Evolutionary conservation across 2,888 invertebrate genomes (phyloP), one percentile per base, ranked within the genome.

Genomic region (Pterostichus madidus): DNA sequence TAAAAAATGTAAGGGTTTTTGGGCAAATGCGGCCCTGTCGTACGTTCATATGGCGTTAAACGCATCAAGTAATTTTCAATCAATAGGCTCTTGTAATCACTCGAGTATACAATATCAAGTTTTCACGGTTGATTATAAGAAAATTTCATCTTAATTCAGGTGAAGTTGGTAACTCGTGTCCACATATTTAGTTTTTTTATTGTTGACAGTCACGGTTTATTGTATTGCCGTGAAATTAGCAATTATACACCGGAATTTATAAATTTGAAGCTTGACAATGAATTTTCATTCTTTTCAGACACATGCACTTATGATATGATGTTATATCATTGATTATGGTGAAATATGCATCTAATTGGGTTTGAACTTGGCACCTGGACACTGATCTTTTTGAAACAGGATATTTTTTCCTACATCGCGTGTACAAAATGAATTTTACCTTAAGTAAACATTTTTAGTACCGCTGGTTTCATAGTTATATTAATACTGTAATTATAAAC

Each of bases 91-190:
- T 6, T 32, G 52, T 76, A 52, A 76, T 52, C 59, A 31, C 17
- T 35, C 24, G 10, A 10, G 31, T 77, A 77, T 76, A 75, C 46
- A 31, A 52, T 76, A 77, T 77, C 52, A 77, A 35, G 53, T 77
- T 56, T 56, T 77, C 56, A 77, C 77, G 77, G 15, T 77, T 17
- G 11, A 77, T 77, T 77, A 77, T 71, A 71, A 44, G 15, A 44
- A 71, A 71, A 71, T 17, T 44, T 71, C 68, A 46, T 24, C 68
- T 71, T 71, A 71, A 71, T 71, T 15, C 17, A 44, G 15, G n/a
- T 32, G 11, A 71, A 17, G 17, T 49, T n/a, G 0, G 32, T 13
- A n/a, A 31, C 32, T 64, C n/a, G n/a, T 64, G 39, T 71, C n/a
- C 68, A 71, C 35, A 64, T 39, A 71, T 8, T 15, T 71, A 44